Evolutionary conservation across 2,888 invertebrate genomes (phyloP), one percentile per base, ranked within the genome.

Genomic region (Periphyllus acericola): DNA sequence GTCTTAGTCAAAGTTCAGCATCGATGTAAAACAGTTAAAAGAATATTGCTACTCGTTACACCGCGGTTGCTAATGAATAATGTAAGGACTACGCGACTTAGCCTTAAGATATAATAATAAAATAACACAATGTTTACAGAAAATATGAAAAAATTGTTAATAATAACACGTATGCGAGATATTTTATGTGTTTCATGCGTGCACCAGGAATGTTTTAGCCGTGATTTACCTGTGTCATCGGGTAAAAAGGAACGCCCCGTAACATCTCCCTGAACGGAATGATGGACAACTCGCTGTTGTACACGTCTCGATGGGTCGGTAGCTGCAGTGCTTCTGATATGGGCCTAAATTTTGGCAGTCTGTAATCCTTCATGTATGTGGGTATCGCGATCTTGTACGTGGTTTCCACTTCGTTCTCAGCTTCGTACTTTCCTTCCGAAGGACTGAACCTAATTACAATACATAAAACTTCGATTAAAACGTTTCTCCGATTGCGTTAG

Each of bases 351-450:
- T 29, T 87, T 1, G 87, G 87, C 32, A 90, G 80, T 21, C 81
- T 52, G 71, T 89, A 89, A 46, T 89, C 84, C 21, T 82, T 89
- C 32, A 89, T 76, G 46, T 89, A 89, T 40, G 90, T 90, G 3
- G 93, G 92, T 72, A 91, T 91, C 55, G 93, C 92, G 89, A 93
- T 93, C 74, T 93, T 91, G 91, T 94, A 94, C 4, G 94, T 94
- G 2, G 94, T 94, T 90, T 94, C 94, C 34, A 94, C 91, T 11
- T 92, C 92, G 52, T 92, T 91, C 52, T 92, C 91, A 88, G 91
- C 91, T 6, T 78, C 55, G 66, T 92, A 91, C 90, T 92, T 92
- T 74, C 91, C 91, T 89, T 90, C 90, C 0, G 90, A 89, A 9
- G 90, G 90, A 25, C 89, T 85, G n/a, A 32, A 87, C 74, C 87